These are phyloP conservation scores for Alauda arvensis DNA, from an alignment of 2,797 vertebrate species.

Conservation along the genomic window DNA sequence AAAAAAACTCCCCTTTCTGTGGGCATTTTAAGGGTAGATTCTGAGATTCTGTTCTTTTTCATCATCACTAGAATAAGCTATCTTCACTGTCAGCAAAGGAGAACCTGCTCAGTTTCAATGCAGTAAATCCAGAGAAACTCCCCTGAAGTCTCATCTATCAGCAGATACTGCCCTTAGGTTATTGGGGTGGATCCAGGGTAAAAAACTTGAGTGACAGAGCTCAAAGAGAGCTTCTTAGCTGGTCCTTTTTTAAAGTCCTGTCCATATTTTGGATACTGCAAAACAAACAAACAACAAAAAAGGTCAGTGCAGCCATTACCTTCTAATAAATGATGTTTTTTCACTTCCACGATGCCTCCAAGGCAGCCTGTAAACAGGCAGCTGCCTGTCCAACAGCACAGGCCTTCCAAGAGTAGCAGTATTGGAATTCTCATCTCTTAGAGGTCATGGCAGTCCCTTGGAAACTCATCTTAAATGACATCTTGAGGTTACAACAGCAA, in stretches of 20 bases:
- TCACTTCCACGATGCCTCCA: background rate
- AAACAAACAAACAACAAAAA: background rate
- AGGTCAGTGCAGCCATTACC: background rate
- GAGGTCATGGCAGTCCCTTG: background rate
- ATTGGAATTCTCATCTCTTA: background rate
- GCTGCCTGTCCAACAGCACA: background rate
- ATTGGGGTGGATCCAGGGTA: background rate
- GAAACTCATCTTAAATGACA: slow-evolving; percentile 33
- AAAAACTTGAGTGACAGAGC: background rate
- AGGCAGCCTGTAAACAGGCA: background rate
- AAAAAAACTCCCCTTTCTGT: background rate
- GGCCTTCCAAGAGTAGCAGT: background rate
- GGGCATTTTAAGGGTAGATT: background rate
- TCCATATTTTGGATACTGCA: background rate
- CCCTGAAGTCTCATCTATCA: background rate
- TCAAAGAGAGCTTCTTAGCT: background rate
- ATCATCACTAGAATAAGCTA: background rate
- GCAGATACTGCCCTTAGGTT: background rate
- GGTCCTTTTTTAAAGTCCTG: background rate
- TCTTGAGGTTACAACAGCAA: slow-evolving; percentile 4
- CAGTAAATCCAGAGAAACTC: background rate
- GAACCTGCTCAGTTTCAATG: background rate
- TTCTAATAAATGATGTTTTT: background rate
- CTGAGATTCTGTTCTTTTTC: slow-evolving; percentile 2
- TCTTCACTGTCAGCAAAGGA: background rate